These are phyloP conservation scores for Zapus hudsonius DNA, from an alignment of 2,113 vertebrate species.

Conservation along the genomic window DNA sequence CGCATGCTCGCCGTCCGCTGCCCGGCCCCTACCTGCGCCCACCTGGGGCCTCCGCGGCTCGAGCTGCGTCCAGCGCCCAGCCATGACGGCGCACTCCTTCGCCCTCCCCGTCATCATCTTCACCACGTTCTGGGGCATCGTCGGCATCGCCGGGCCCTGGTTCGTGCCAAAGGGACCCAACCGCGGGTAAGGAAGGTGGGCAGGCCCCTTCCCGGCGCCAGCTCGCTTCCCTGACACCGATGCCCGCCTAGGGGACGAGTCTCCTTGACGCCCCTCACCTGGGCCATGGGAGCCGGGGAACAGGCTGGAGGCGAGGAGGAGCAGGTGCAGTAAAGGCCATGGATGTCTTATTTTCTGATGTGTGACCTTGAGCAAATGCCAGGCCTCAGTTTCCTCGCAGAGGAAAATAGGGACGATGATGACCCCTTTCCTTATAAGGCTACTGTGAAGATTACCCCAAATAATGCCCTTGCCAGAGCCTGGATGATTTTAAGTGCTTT, in stretches of 20 bases:
- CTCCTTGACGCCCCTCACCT: background rate
- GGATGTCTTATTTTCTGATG: background rate
- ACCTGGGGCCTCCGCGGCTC: rapidly evolving
- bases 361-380: constrained; percentile 4
- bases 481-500: background rate
- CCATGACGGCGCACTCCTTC: constrained; percentile 94
- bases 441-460: background rate
- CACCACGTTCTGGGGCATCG: constrained; percentile 95
- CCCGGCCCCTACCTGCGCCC: rapidly evolving
- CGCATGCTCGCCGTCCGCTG: constrained; percentile 46
- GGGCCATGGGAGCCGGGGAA: background rate
- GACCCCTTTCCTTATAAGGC: background rate
- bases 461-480: background rate
- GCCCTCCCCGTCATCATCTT: constrained; percentile 96
- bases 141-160: constrained; percentile 96
- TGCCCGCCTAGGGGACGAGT: background rate
- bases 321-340: background rate
- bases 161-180: constrained; percentile 98
- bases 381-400: background rate
- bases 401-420: background rate
- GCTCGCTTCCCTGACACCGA: background rate
- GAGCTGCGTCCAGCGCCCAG: background rate
- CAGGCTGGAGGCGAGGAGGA: background rate
- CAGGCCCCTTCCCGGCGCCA: background rate
- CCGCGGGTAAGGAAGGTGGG: constrained; percentile 89